Conservation (phyloP, 1,140 invertebrate genomes). For the Drosophila kikkawai region DNA sequence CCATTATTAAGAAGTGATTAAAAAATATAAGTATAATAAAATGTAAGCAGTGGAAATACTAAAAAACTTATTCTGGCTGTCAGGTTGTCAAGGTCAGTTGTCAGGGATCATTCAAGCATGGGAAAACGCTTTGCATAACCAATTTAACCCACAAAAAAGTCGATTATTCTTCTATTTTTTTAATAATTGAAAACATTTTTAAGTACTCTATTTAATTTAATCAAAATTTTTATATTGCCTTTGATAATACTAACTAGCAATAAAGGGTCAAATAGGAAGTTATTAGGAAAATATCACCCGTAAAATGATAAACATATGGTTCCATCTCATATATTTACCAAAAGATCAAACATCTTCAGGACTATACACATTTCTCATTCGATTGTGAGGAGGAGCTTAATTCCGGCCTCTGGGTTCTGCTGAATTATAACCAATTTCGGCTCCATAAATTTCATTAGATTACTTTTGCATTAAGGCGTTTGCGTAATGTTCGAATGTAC, state of each 20-base stretch:
- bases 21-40: not conserved
- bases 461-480: constrained; percentile 42
- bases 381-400: constrained; percentile 13
- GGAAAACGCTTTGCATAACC: not conserved
- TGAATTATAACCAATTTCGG: constrained; percentile 40
- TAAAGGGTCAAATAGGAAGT: not conserved
- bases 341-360: not conserved
- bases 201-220: not conserved
- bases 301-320: constrained; percentile 2
- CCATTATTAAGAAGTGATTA: not conserved
- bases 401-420: constrained; percentile 14
- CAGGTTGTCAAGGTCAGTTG: not conserved
- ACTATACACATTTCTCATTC: not conserved
- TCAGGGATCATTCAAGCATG: not conserved
- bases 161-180: not conserved
- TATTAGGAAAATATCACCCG: no score
- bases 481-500: constrained; percentile 45
- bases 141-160: not conserved
- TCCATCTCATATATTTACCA: not conserved
- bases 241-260: not conserved
- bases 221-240: not conserved
- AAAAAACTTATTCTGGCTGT: not conserved
- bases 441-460: constrained; percentile 43
- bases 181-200: no score
- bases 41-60: not conserved